Base-by-base conservation (phyloP, 2,113 vertebrate genomes). In the Coryphaenoides rupestris region DNA sequence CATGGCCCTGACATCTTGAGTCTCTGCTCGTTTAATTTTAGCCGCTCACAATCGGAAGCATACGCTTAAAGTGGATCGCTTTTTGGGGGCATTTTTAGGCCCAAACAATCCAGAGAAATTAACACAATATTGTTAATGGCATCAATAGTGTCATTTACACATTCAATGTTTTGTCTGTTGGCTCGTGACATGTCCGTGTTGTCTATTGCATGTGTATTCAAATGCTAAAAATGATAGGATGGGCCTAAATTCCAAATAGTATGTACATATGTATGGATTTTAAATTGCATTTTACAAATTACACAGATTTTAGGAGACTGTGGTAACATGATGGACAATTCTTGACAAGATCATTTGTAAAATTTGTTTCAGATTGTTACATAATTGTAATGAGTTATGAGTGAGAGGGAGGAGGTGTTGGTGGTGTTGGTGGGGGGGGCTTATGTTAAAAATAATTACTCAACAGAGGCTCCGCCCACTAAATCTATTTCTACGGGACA, bases 401-500 rank as follows among this genome's bases (percentile, higher is more conserved):
- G 68, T 53, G 58, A 46, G 66, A 21, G 60, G 33, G 65, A 62
- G 22, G 16, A n/a, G n/a, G n/a, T n/a, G n/a, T n/a, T n/a, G n/a
- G 12, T 15, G 21, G 47, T 28, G 66, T 76, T 69, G 69, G 53
- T 68, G 59, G 67, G n/a, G 23, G 55, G 21, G 23, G 63, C 7
- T 63, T 1, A 4, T 45, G 75, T 77, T 88, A 87, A 81, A 88
- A 83, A 89, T 89, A 88, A 33, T 33, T 33, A 4, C 28, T 33
- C 10, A 33, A 33, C 0, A 6, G 3, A 14, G 2, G 2, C 57
- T 66, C 58, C 65, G 52, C 19, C 73, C n/a, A 65, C 19, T 40
- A 12, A 1, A 68, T 84, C 84, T 63, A 82, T 88, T 88, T 84
- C 72, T 82, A 64, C 45, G 17, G 22, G 86, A 76, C 66, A 88